phyloP scores from a whole-genome alignment of 2,797 vertebrate species.

The Pangasius sanitwongsei region DNA sequence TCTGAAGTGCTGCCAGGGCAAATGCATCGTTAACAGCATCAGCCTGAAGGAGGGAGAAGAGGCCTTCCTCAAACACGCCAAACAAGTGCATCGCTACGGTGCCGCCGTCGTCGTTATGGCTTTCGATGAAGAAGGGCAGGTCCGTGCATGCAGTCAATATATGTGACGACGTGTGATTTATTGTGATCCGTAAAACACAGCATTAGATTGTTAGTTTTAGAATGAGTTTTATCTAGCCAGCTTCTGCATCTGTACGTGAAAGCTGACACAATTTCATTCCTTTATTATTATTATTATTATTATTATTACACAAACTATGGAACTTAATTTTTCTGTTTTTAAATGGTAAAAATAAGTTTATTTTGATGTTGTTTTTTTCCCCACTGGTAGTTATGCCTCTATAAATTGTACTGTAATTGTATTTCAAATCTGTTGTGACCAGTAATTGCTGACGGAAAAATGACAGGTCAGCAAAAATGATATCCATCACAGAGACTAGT shows the following conservation, averaged over 20 bases:
- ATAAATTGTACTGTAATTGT: too few species aligned
- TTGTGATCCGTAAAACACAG: background rate
- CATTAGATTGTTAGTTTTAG: background rate
- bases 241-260: too few species aligned
- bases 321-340: too few species aligned
- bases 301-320: background rate
- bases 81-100: constrained; percentile 85
- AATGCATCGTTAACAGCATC: constrained; percentile 97
- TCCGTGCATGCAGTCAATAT: constrained; percentile 57
- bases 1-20: constrained; percentile 93
- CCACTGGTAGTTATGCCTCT: too few species aligned
- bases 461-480: background rate
- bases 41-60: constrained; percentile 95
- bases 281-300: background rate
- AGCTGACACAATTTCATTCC: too few species aligned
- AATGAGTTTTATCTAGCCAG: too few species aligned
- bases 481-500: too few species aligned
- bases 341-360: too few species aligned
- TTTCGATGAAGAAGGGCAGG: constrained; percentile 95
- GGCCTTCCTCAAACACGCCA: constrained; percentile 85
- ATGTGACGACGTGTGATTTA: too few species aligned
- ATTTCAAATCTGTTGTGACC: background rate
- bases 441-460: background rate
- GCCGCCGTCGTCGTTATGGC: constrained; percentile 96
- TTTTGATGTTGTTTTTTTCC: too few species aligned